Evolutionary conservation across 2,113 vertebrate species (phyloP).

Genomic region (Uria aalge): DNA sequence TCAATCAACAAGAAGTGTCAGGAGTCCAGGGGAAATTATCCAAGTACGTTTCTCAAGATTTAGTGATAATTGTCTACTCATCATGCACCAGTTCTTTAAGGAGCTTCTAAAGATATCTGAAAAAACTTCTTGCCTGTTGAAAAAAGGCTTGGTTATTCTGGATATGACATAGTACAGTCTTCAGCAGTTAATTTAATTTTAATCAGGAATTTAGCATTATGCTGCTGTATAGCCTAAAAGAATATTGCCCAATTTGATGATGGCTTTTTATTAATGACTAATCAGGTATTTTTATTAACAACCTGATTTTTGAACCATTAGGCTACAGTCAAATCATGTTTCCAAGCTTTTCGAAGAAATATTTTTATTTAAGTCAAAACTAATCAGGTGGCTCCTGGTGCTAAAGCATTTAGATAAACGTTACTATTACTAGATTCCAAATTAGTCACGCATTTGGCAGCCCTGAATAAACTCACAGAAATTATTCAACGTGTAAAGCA

Average conservation of each 20-base stretch:
- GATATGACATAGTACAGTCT: neutral
- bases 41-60: conserved; percentile 29
- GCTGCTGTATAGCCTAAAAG: neutral
- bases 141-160: conserved; percentile 4
- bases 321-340: neutral
- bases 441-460: neutral
- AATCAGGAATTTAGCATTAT: conserved; percentile 3
- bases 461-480: neutral
- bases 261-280: neutral
- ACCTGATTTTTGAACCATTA: neutral
- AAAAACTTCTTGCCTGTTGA: neutral
- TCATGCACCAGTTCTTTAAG: conserved; percentile 18
- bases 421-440: neutral
- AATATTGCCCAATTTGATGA: neutral
- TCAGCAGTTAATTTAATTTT: conserved; percentile 15
- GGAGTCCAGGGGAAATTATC: conserved; percentile 33
- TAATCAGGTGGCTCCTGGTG: neutral
- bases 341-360: neutral
- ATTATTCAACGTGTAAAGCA: neutral
- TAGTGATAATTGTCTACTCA: conserved; percentile 48
- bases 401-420: neutral
- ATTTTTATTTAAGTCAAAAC: neutral
- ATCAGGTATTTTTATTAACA: neutral
- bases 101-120: neutral
- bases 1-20: conserved; percentile 53